A percentile compares a stretch with the other conserved stretches of the same genome.
Conservation (phyloP, 2,797 vertebrate genomes). For the Poecile montanus region DNA sequence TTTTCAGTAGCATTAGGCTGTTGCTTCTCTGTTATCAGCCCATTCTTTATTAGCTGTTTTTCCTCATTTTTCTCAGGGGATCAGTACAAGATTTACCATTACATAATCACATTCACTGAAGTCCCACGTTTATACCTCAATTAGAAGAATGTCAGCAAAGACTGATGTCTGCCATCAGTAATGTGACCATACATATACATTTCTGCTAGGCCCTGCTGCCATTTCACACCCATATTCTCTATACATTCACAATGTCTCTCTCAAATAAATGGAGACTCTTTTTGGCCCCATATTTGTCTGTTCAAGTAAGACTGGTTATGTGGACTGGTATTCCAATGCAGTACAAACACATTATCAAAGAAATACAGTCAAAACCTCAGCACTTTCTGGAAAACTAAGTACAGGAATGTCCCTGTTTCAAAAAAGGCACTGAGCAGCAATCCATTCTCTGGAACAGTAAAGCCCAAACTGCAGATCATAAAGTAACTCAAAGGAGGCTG, state of each 20-base stretch:
- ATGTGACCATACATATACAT: accelerated
- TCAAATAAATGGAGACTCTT: not conserved
- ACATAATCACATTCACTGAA: not conserved
- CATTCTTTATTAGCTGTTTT: not conserved
- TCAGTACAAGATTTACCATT: not conserved
- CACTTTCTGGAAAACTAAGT: not conserved
- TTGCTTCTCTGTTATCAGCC: not conserved
- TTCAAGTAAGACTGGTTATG: not conserved
- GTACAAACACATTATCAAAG: not conserved
- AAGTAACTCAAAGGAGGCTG: not conserved
- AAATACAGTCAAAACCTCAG: not conserved
- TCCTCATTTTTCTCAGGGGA: not conserved
- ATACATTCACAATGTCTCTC: accelerated
- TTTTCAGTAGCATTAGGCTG: not conserved
- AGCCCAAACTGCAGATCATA: not conserved
- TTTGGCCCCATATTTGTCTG: not conserved
- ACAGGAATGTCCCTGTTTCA: not conserved
- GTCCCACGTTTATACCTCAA: not conserved
- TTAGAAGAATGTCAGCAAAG: not conserved
- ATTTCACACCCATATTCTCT: not conserved
- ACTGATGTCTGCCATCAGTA: not conserved
- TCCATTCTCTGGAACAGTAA: not conserved
- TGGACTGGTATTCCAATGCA: not conserved
- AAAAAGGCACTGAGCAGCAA: not conserved
- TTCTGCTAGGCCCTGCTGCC: not conserved